Conservation (phyloP, 2,888 invertebrate genomes). For the Apotomis betuletana region DNA sequence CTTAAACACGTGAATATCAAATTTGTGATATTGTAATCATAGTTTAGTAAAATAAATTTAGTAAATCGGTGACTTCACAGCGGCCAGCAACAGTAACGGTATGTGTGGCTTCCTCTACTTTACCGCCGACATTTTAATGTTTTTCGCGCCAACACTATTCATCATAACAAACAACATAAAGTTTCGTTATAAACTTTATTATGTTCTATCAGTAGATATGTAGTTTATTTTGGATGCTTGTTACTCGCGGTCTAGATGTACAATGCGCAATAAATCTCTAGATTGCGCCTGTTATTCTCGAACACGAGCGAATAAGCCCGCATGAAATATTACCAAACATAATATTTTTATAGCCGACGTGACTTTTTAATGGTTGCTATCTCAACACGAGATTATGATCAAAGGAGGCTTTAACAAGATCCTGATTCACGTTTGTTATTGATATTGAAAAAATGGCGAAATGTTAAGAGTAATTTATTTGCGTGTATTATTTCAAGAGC, state of each 20-base stretch:
- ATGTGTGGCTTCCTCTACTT: conserved; percentile 48
- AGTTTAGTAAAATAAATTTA: neutral
- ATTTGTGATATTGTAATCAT: neutral
- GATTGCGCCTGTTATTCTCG: conserved; percentile 64
- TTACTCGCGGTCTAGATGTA: conserved; percentile 52
- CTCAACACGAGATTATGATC: conserved; percentile 67
- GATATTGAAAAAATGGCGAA: conserved; percentile 2
- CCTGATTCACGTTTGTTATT: conserved; percentile 43
- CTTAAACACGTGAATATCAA: no score
- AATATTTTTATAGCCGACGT: conserved; percentile 64
- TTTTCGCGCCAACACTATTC: conserved; percentile 58
- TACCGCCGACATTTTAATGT: conserved; percentile 61
- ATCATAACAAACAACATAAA: conserved; percentile 51
- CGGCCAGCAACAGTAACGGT: neutral
- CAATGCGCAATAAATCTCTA: conserved; percentile 61
- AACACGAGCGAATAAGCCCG: conserved; percentile 62
- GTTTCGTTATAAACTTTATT: conserved; percentile 53
- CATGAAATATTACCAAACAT: conserved; percentile 66
- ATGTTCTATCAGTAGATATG: conserved; percentile 55
- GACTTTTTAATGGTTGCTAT: conserved; percentile 67
- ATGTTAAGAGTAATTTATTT: conserved; percentile 1
- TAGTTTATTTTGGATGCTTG: conserved; percentile 54
- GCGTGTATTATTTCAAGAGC: conserved; percentile 22
- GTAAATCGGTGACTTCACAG: neutral
- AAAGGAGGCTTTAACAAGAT: conserved; percentile 53